Base-by-base conservation (phyloP, 1,140 invertebrate genomes). In the Branchinecta lindahli region DNA sequence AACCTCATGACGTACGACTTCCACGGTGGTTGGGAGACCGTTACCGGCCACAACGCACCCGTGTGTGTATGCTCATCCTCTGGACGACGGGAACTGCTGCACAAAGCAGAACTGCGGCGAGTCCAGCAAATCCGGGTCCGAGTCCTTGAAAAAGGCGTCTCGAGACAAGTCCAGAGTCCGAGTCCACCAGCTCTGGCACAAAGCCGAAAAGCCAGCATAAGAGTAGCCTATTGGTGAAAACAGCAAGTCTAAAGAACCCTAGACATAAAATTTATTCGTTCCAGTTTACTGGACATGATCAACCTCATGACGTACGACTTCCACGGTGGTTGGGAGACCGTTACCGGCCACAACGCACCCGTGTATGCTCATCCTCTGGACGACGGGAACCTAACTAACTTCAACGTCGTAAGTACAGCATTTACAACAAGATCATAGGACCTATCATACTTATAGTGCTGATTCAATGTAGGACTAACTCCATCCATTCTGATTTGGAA, bases 1-100 rank as follows among this genome's bases (percentile, higher is more conserved):
- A 84, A 84, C 72, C 69, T 88, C 0, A 88, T 89, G 87, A 75
- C 85, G 0, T 91, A 91, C 71, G 88, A 90, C 74, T 80, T 87
- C 67, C 83, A 88, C 72, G 87, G 87, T 68, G 75, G 20, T 66
- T 85, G 84, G 83, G 83, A 87, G 68, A 66, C 73, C 0, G 75
- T 74, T 0, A 84, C 84, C 8, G 85, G 84, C 8, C 81, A 85
- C 45, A 86, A 87, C 74, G 80, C 86, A 2, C 83, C 85, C 0
- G 74, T 88, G 73, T 76, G 74, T 88, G 73, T 76, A 7, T 69
- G 74, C 70, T 72, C 69, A 15, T 44, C 0, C 9, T 73, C 75
- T n/a, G 71, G 71, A 15, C n/a, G n/a, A n/a, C n/a, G n/a, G n/a
- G n/a, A n/a, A n/a, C n/a, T n/a, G n/a, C n/a, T n/a, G n/a, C n/a